Base-by-base conservation (phyloP, 2,113 vertebrate genomes). In the Corydoras maculifer region DNA sequence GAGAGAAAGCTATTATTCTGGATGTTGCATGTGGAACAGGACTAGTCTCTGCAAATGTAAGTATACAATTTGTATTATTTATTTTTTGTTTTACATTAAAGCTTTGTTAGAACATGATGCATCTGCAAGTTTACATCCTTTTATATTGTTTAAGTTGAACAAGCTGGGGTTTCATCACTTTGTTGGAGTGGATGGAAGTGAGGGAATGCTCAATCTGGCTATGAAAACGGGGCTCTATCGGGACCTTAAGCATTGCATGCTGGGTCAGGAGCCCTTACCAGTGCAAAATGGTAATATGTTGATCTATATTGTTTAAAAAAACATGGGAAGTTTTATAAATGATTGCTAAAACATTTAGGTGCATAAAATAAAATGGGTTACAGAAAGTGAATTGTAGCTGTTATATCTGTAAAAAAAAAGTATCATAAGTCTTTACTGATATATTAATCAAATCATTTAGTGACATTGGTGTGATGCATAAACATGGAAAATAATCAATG, bases 11-110 rank as follows among this genome's bases (percentile, higher is more conserved):
- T 3, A 30, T 85, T 15, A 84, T 96, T 68, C 83, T 97, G 73
- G 94, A 98, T 12, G 91, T 95, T 72, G 93, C 92, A n/a, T 95
- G 95, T 78, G 95, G 93, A 12, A 95, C 94, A 2, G 94, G 93
- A 72, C 84, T 94, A 1, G 91, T 92, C 61, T 90, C 90, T 62
- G 77, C 80, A 25, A 86, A 92, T 90, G 94, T 95, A 80, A 84
- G 73, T 43, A 35, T 49, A 43, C 72, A 1, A n/a, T 63, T 13
- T 18, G 49, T 62, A 3, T 35, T 12, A n/a, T 31, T 57, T 29
- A 1, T 8, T 51, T 43, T 0, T 2, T 18, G 8, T 62, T 43
- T 74, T 54, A n/a, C 12, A 58, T 13, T 32, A 65, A 51, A 49
- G n/a, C 59, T 54, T 4, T 10, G 51, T 10, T 65, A 29, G 18